A percentile compares a stretch with the other conserved stretches of the same genome.
These are phyloP conservation scores for Phyllopteryx taeniolatus DNA, from an alignment of 2,113 vertebrate genomes.

Conservation along the genomic window DNA sequence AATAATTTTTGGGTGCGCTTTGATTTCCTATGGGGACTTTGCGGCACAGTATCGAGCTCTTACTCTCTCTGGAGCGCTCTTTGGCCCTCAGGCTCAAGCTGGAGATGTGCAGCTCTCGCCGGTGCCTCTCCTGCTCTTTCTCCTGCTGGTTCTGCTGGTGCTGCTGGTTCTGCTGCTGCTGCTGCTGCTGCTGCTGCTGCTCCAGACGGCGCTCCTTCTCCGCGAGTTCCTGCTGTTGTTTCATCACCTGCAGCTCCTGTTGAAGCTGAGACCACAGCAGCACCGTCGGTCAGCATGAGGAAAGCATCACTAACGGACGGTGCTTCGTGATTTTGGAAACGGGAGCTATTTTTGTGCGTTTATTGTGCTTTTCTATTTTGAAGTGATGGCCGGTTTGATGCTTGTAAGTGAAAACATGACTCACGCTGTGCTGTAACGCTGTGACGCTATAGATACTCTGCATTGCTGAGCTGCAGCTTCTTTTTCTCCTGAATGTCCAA, in stretches of 20 bases:
- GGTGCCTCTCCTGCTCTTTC: constrained; percentile 90
- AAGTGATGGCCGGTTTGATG: constrained; percentile 27
- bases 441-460: constrained; percentile 20
- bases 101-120: constrained; percentile 88
- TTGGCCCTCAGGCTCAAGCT: constrained; percentile 85
- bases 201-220: constrained; percentile 96
- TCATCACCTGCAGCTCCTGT: constrained; percentile 97
- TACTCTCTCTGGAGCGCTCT: constrained; percentile 95
- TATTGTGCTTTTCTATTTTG: constrained; percentile 21
- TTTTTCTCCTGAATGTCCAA: constrained; percentile 31
- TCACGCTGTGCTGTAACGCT: constrained; percentile 32
- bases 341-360: constrained; percentile 21
- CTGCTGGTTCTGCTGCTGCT: constrained; percentile 89
- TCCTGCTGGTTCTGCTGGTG: constrained; percentile 91
- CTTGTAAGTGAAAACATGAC: constrained; percentile 21
- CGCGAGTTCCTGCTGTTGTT: constrained; percentile 93
- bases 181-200: constrained; percentile 80
- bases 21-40: constrained; percentile 5
- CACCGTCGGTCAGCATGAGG: constrained; percentile 29
- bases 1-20: not conserved
- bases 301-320: constrained; percentile 21
- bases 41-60: constrained; percentile 63
- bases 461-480: constrained; percentile 39
- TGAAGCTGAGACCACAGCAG: constrained; percentile 81
- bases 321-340: constrained; percentile 12